Evolutionary conservation across 2,113 vertebrate species (phyloP), one percentile per base, ranked within the genome.

Genomic region (Lethenteron reissneri): DNA sequence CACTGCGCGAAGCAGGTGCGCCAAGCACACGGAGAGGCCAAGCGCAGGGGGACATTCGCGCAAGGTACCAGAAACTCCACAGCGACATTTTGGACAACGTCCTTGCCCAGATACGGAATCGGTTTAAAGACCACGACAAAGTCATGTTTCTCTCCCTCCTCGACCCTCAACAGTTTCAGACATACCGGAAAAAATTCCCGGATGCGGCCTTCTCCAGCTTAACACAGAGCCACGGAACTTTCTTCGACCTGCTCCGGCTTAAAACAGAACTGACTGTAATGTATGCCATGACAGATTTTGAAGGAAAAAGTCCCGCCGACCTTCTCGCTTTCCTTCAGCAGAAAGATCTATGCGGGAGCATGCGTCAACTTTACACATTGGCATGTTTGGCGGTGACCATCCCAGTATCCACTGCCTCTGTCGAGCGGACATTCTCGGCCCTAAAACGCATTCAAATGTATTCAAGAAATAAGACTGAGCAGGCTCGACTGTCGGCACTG

Each of bases 241-340:
- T 74, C 1, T 74, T 74, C 17, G 68, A 62, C 56, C 73, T 74
- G 70, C n/a, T 70, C 56, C 25, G 41, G 69, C 69, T 72, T 15
- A 70, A 74, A 74, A 74, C 74, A 72, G 71, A 74, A 70, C 70
- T 74, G 74, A 73, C 74, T 73, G 72, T 73, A 57, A 70, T 62
- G 58, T 59, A 73, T 71, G 74, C 57, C 58, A 74, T 74, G 71
- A 57, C 69, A 56, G 57, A 73, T 70, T 73, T 71, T 60, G 72
- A 71, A 70, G 72, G 69, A 11, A 73, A 71, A 70, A 41, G 70
- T 11, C 70, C 58, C 3, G 14, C 56, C n/a, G 71, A 72, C 12
- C 62, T 72, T 56, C 71, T 72, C 17, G 13, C 41, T 59, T 74
- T 74, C 57, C 62, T 74, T 59, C 41, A 41, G 41, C 41, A 41